Conservation (phyloP, 2,113 vertebrate genomes). For the Gallinago undulata region DNA sequence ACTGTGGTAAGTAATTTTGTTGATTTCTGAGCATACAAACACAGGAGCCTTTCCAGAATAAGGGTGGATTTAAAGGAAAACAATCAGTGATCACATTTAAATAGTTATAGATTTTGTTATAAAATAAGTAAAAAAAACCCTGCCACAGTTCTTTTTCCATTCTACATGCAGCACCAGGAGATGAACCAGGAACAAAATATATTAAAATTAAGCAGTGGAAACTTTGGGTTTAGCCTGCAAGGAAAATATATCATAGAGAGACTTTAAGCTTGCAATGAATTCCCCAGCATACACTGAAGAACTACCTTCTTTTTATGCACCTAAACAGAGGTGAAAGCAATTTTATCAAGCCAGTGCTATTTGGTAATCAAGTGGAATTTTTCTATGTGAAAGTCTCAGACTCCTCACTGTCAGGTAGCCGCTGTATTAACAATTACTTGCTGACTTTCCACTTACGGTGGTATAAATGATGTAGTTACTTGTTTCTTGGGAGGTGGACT, state of each 20-base stretch:
- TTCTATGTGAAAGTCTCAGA: not conserved
- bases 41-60: not conserved
- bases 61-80: not conserved
- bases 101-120: not conserved
- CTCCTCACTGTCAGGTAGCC: not conserved
- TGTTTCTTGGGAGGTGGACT: not conserved
- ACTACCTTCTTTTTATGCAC: not conserved
- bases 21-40: not conserved
- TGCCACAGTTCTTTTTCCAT: not conserved
- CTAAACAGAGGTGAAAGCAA: not conserved
- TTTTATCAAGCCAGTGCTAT: not conserved
- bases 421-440: not conserved
- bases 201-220: not conserved
- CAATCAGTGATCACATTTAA: not conserved
- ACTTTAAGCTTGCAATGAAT: not conserved
- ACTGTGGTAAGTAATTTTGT: not conserved
- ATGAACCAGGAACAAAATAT: not conserved
- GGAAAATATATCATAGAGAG: not conserved
- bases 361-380: not conserved
- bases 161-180: not conserved
- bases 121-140: not conserved
- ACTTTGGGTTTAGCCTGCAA: not conserved
- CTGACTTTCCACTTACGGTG: not conserved
- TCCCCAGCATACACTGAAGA: not conserved
- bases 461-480: not conserved